Evolutionary conservation across 2,113 vertebrate species (phyloP).

Genomic region (Platycercus adscitus): DNA sequence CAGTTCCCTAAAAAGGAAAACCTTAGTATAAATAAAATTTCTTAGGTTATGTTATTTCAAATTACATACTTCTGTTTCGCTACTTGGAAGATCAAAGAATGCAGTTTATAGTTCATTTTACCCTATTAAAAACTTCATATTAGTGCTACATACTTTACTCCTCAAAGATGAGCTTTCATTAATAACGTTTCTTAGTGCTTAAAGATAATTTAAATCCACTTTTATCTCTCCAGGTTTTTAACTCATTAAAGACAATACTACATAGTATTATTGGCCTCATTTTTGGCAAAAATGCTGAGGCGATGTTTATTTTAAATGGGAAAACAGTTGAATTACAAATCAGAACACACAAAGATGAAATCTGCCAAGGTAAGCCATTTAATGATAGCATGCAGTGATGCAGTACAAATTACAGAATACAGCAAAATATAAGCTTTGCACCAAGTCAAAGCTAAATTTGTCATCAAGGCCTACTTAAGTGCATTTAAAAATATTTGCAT

Average conservation of each 20-base stretch:
- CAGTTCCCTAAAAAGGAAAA: conserved; percentile 87
- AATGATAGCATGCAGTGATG: neutral
- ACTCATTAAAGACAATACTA: neutral
- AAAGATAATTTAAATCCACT: neutral
- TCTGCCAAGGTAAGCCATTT: neutral
- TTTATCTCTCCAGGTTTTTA: neutral
- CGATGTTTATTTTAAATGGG: neutral
- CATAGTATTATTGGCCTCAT: neutral
- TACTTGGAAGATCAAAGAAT: neutral
- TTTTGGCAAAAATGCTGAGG: neutral
- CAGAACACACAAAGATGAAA: neutral
- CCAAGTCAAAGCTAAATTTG: neutral
- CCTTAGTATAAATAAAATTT: conserved; percentile 43
- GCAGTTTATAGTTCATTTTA: neutral
- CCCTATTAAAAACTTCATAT: neutral
- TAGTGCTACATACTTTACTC: neutral
- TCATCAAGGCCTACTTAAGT: neutral
- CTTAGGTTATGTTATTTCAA: conserved; percentile 3
- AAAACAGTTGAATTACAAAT: neutral
- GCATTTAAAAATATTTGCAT: neutral
- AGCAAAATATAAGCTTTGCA: neutral
- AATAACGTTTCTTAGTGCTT: neutral
- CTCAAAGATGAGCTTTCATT: neutral
- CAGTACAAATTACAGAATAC: neutral
- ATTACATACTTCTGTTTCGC: neutral